These are phyloP conservation scores for Chionis minor DNA, from an alignment of 2,113 vertebrate genomes.

Conservation along the genomic window DNA sequence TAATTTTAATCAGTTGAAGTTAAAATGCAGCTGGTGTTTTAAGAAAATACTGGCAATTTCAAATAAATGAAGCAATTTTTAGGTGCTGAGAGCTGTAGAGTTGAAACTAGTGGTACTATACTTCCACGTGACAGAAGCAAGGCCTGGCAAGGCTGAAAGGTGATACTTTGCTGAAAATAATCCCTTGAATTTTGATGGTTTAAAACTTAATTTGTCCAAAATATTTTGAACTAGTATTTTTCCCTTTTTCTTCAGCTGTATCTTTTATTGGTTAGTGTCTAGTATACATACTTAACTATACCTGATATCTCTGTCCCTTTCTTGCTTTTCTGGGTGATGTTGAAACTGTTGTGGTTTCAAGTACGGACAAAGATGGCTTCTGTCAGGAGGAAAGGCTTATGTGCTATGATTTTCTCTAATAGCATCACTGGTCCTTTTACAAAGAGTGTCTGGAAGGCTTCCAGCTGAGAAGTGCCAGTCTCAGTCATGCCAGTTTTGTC, in stretches of 20 bases:
- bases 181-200: not conserved
- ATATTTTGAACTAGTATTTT: not conserved
- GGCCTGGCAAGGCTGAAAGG: not conserved
- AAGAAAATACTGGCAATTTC: not conserved
- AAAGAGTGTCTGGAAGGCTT: not conserved
- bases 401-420: not conserved
- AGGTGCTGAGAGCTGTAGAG: not conserved
- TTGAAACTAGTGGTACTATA: not conserved
- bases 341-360: not conserved
- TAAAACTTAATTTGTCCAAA: not conserved
- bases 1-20: not conserved
- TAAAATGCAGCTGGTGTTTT: not conserved
- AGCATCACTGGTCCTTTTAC: not conserved
- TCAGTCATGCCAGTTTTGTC: not conserved
- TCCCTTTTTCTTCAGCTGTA: not conserved
- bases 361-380: not conserved
- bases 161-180: not conserved
- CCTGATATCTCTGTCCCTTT: not conserved
- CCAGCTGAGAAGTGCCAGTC: not conserved
- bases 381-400: not conserved
- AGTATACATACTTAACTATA: not conserved
- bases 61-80: not conserved
- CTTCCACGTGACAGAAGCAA: not conserved
- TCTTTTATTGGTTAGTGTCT: not conserved
- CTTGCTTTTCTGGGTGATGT: not conserved